Base-by-base conservation (phyloP, 2,113 vertebrate genomes). In the Tor tambroides region DNA sequence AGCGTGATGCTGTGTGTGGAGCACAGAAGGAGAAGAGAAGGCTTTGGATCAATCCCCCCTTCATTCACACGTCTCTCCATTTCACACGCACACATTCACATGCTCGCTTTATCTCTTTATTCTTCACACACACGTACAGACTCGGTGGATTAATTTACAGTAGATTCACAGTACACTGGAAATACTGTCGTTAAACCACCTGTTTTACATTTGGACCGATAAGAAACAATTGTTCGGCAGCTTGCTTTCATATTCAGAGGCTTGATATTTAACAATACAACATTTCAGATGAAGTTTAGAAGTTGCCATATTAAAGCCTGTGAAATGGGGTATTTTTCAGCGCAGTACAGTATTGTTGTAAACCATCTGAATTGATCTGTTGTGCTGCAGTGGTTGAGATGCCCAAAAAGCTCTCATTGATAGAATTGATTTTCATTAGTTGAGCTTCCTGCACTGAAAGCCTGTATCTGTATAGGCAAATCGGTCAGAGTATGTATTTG, bases 51-150 rank as follows among this genome's bases (percentile, higher is more conserved):
- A 81, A 69, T 32, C 46, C 61, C 38, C 14, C 26, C 51, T 72
- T 23, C 28, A 63, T 72, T 41, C 82, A 72, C 49, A 61, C 35
- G 75, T 89, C 71, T 86, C 83, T 80, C 51, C 89, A 79, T 78
- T 59, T 85, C 84, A 89, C 51, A 17, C 87, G 10, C 74, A 84
- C 76, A 75, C 61, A 54, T 82, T 79, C 80, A 61, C 65, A 61
- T 23, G 28, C 72, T 83, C 38, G 17, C 49, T 83, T 80, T 26
- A 54, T 46, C 88, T 78, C 88, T 91, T 61, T 92, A 89, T 90
- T 88, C 89, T 85, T 89, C 86, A 78, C 82, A 56, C 46, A 78
- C 83, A 69, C 8, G 12, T 41, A 80, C 65, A 85, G 17, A 54
- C 83, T 49, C 26, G 12, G 41, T 35, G 54, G 35, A 80, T 80